Percentiles rank a stretch among this genome's conserved stretches.
Evolutionary conservation across 2,888 invertebrate genomes (phyloP).

Genomic region (Metopia argyrocephala): DNA sequence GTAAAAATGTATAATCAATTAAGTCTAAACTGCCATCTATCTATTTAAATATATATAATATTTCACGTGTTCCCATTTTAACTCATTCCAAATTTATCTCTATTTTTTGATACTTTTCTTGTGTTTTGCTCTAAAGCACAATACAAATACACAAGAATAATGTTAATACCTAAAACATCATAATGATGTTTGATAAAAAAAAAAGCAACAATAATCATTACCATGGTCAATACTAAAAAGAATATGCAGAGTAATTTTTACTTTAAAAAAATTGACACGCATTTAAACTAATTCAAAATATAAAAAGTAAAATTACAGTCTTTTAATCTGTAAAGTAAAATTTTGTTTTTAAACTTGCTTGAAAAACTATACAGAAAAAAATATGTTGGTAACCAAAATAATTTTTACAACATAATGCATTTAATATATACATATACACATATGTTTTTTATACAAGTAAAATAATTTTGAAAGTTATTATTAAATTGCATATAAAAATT

Average conservation of each 20-base stretch:
- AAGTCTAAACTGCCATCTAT: neutral
- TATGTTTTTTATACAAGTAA: too few species aligned
- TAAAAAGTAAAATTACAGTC: neutral
- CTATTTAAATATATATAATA: constrained; percentile 19
- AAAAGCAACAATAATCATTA: constrained; percentile 43
- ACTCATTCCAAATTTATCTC: constrained; percentile 46
- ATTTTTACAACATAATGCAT: too few species aligned
- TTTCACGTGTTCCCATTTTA: constrained; percentile 45
- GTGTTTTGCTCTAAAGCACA: constrained; percentile 9
- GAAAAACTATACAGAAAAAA: neutral
- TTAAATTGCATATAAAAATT: neutral
- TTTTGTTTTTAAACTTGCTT: neutral
- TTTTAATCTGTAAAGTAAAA: neutral
- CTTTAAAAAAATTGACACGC: constrained; percentile 21
- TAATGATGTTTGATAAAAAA: constrained; percentile 53
- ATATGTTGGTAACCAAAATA: neutral
- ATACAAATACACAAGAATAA: constrained; percentile 10
- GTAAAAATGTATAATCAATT: neutral
- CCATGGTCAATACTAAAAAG: constrained; percentile 28
- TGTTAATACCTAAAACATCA: constrained; percentile 33
- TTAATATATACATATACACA: too few species aligned
- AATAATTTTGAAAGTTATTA: too few species aligned
- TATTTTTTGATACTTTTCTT: constrained; percentile 24
- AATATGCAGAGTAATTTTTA: neutral
- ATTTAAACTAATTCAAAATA: constrained; percentile 22